Conservation (phyloP, 2,797 vertebrate species). For the Numenius phaeopus region DNA sequence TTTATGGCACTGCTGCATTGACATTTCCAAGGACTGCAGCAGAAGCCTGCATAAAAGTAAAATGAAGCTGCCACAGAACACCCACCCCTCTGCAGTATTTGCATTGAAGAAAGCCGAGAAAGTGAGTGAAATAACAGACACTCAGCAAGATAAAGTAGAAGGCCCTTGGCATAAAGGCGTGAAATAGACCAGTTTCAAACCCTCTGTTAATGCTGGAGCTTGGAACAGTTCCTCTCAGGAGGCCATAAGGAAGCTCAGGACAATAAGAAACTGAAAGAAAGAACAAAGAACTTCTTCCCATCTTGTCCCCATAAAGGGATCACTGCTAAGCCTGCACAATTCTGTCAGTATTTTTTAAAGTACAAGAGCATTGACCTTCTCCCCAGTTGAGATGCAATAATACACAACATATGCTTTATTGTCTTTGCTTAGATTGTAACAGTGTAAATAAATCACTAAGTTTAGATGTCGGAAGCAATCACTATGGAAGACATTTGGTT, state of each 20-base stretch:
- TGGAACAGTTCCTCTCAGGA: not conserved
- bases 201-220: rapidly evolving
- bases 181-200: not conserved
- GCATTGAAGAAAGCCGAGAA: not conserved
- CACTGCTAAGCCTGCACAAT: not conserved
- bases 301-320: not conserved
- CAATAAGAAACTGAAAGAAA: not conserved
- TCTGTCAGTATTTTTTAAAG: not conserved
- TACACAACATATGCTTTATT: not conserved
- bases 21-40: not conserved
- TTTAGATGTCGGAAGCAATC: not conserved
- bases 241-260: not conserved
- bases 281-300: slow-evolving; percentile 4
- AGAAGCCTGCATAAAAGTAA: not conserved
- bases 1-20: not conserved
- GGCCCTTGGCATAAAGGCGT: not conserved
- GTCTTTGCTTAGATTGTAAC: not conserved
- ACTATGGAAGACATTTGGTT: not conserved
- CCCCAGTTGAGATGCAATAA: not conserved
- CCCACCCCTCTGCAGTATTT: not conserved
- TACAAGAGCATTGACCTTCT: not conserved
- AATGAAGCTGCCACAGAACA: not conserved
- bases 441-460: not conserved
- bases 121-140: not conserved
- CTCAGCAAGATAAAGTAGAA: not conserved